Evolutionary conservation across 1,140 invertebrate genomes (phyloP), one percentile per base, ranked within the genome.

Genomic region (Drosophila kurseongensis): DNA sequence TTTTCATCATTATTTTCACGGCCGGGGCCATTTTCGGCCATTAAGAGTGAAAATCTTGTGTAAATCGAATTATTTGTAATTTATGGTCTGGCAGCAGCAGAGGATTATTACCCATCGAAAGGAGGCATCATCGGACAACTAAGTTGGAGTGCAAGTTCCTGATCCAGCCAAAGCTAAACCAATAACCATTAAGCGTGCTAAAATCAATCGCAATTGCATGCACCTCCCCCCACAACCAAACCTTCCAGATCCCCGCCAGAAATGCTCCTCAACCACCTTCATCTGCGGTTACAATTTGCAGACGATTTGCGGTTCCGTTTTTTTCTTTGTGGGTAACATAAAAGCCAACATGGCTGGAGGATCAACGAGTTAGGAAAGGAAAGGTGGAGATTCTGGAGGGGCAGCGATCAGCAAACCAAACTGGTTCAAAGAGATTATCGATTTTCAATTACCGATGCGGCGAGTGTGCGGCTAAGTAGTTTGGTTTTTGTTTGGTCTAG

Each of bases 51-150:
- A 89, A 89, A 89, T 90, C 84, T 89, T 89, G 84, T 89, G 84
- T 89, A 89, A 89, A 89, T 89, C 84, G 84, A 89, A 89, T 89
- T 89, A 89, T 89, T 89, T 89, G 84, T 89, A 89, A 89, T 89
- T 89, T 89, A 89, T 89, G 84, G 84, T 89, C 80, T 89, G 84
- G 84, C 84, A 89, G 83, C 65, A 36, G 51, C 42, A 40, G 80
- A 89, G 80, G 85, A 75, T 89, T 89, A 89, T 89, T 89, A 89
- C 84, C 84, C 52, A 58, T 42, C 56, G 65, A 50, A 48, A 42
- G 41, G 38, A 47, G 58, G 44, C 62, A 57, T 68, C 80, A 48
- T 23, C 29, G n/a, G 10, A 1, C 51, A 27, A 5, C 59, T 14
- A 23, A 6, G 23, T 32, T 41, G 23, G 32, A 59, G 57, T 59